These are phyloP conservation scores for Orthonychiurus folsomi DNA, from an alignment of 2,888 invertebrate genomes.

Conservation along the genomic window DNA sequence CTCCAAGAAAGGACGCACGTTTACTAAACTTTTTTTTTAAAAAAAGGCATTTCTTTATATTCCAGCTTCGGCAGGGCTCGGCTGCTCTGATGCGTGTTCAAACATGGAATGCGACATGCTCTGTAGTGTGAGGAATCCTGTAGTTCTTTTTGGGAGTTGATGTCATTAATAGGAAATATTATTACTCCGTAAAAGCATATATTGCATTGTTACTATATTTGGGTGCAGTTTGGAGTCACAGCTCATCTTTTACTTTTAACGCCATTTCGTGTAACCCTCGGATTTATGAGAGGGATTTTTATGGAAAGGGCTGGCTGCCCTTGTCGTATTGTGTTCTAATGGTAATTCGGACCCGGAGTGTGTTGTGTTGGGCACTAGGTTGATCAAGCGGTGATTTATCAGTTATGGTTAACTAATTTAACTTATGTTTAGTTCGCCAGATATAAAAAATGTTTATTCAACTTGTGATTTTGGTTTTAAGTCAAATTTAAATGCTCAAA, in stretches of 20 bases:
- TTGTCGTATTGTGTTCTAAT: neutral
- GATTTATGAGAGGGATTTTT: conserved; percentile 1
- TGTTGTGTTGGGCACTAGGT: neutral
- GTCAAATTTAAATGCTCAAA: no score
- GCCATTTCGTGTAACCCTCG: neutral
- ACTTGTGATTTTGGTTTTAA: no score
- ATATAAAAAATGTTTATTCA: no score
- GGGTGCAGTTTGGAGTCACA: neutral
- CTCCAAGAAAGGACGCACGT: neutral
- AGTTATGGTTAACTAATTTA: no score
- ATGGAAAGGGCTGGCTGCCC: neutral
- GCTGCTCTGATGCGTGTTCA: no score
- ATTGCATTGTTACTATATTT: neutral
- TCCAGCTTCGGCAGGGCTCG: no score
- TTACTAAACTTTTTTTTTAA: no score
- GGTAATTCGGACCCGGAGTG: no score
- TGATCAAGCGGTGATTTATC: no score
- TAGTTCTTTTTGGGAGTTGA: neutral
- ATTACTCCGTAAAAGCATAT: neutral
- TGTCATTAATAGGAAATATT: neutral
- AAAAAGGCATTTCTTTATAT: no score
- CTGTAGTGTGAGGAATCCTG: neutral
- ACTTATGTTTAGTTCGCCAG: no score
- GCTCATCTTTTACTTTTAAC: neutral
- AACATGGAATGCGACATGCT: no score